phyloP scores from a whole-genome alignment of 1,140 invertebrate species.

The Nephotettix cincticeps region DNA sequence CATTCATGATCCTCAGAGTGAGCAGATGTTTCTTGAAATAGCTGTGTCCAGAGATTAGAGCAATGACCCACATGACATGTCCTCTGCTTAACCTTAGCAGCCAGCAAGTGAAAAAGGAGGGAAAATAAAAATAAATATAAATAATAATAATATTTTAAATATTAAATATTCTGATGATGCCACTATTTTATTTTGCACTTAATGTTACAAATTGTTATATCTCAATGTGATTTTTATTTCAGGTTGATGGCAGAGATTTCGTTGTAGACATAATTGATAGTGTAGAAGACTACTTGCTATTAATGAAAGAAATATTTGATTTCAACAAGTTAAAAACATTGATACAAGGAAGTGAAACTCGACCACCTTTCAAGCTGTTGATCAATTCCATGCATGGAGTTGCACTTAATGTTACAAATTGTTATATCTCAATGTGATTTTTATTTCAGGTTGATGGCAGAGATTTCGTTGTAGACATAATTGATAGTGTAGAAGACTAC shows the following conservation, averaged over 20 bases:
- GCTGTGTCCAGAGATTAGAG: no score
- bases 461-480: constrained; percentile 82
- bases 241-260: constrained; percentile 74
- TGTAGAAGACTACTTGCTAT: constrained; percentile 83
- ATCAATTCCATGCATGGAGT: constrained; percentile 95
- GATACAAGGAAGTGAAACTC: constrained; percentile 63
- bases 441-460: constrained; percentile 64
- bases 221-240: constrained; percentile 45
- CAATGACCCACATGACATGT: no score
- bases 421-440: constrained; percentile 38
- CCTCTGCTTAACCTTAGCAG: no score
- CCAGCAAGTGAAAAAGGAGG: no score
- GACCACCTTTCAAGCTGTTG: constrained; percentile 77
- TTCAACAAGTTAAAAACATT: constrained; percentile 78
- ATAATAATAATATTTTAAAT: no score
- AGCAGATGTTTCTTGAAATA: no score
- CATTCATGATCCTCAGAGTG: no score
- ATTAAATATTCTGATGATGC: no score
- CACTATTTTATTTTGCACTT: no score
- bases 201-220: no score
- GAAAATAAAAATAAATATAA: no score
- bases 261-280: constrained; percentile 90
- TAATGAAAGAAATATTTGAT: constrained; percentile 98
- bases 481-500: constrained; percentile 92
- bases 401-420: constrained; percentile 52